Conservation (phyloP, 2,888 invertebrate species). For the Parochlus steinenii region DNA sequence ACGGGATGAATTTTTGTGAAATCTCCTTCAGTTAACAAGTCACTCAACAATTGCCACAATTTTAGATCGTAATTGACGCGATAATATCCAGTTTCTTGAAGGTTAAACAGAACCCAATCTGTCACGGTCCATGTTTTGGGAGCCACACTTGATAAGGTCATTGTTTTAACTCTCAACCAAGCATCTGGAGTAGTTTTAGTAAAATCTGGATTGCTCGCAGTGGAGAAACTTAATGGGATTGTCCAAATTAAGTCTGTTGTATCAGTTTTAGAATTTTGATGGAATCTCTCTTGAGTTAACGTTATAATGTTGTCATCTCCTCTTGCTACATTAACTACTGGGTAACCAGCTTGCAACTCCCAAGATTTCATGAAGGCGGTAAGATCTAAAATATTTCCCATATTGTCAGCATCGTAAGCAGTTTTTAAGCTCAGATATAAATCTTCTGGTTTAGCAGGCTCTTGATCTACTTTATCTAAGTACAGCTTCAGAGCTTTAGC, state of each 20-base stretch:
- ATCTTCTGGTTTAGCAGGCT: constrained; percentile 1
- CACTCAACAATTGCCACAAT: constrained; percentile 40
- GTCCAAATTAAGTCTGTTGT: constrained; percentile 31
- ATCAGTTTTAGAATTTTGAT: no score
- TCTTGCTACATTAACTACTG: not conserved
- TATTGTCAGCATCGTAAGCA: not conserved
- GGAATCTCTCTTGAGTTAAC: constrained; percentile 3
- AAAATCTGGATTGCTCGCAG: constrained; percentile 31
- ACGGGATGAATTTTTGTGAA: constrained; percentile 35
- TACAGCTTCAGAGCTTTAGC: constrained; percentile 2
- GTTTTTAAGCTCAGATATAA: not conserved
- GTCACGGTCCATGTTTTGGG: constrained; percentile 22
- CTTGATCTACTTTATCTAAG: not conserved
- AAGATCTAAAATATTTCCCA: not conserved
- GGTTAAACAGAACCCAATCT: constrained; percentile 46
- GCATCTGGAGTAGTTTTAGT: constrained; percentile 30
- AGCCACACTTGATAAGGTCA: constrained; percentile 21
- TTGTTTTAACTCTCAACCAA: constrained; percentile 31
- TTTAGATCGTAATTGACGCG: constrained; percentile 44
- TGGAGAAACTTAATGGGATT: constrained; percentile 37
- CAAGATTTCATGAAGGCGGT: not conserved
- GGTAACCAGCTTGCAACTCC: constrained; percentile 5
- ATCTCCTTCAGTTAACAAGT: constrained; percentile 27
- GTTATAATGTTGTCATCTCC: constrained; percentile 15
- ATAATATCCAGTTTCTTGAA: constrained; percentile 45